A percentile compares a stretch with the other conserved stretches of the same genome.
These are phyloP conservation scores for Drosophila recens DNA, from an alignment of 2,888 invertebrate genomes.

Conservation along the genomic window DNA sequence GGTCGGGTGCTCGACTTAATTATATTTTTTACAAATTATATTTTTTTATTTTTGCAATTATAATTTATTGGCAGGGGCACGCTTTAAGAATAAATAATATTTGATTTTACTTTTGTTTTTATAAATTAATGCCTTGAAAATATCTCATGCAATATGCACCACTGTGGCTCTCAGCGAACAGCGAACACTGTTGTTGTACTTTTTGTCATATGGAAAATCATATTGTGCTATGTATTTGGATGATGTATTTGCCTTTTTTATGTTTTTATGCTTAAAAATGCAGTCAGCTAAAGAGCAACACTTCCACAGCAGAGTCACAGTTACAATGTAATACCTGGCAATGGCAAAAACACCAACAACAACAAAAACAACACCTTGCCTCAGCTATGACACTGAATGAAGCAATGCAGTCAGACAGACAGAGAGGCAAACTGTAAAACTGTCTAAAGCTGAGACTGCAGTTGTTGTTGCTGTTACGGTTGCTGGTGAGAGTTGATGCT, in stretches of 20 bases:
- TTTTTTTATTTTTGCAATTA: too few relatives aligned
- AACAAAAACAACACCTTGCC: conserved; percentile 30
- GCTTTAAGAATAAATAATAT: too few relatives aligned
- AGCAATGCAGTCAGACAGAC: conserved; percentile 42
- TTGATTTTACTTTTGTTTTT: too few relatives aligned
- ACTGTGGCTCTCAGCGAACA: conserved; percentile 36
- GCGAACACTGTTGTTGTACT: conserved; percentile 60
- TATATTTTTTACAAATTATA: too few relatives aligned
- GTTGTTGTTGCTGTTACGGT: conserved; percentile 4
- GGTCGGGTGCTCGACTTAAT: too few relatives aligned
- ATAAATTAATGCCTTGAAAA: neutral
- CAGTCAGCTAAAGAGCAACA: conserved; percentile 59
- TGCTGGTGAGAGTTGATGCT: conserved; percentile 67
- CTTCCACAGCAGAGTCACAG: conserved; percentile 35
- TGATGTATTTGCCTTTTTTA: conserved; percentile 77
- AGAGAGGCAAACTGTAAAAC: conserved; percentile 35
- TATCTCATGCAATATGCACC: conserved; percentile 1
- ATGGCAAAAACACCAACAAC: conserved; percentile 26
- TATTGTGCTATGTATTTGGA: conserved; percentile 75
- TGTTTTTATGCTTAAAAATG: conserved; percentile 75
- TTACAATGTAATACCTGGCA: conserved; percentile 57
- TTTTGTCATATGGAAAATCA: conserved; percentile 77
- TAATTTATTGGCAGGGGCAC: too few relatives aligned
- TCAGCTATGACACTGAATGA: conserved; percentile 54
- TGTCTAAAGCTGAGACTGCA: conserved; percentile 20